phyloP scores from a whole-genome alignment of 2,888 invertebrate species.

The Dysmachus trigonus region DNA sequence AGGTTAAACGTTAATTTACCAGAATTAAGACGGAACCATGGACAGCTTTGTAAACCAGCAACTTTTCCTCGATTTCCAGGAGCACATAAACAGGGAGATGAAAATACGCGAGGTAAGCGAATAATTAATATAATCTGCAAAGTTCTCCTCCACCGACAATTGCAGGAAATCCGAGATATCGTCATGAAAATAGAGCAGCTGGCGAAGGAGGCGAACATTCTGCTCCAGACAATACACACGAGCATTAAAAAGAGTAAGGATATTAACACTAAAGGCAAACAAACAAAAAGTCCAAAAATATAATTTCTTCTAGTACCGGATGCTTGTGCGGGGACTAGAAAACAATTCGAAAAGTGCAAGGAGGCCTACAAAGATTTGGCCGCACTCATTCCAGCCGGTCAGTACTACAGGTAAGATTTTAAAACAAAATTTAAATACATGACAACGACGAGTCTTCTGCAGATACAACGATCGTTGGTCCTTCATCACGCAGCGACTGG shows the following conservation, averaged over 20 bases:
- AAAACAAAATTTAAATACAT: no score
- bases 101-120: constrained; percentile 77
- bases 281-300: background rate
- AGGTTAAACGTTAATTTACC: background rate
- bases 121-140: background rate
- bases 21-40: constrained; percentile 58
- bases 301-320: constrained; percentile 65
- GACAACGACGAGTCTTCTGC: background rate
- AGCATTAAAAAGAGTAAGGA: constrained; percentile 72
- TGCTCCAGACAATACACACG: constrained; percentile 84
- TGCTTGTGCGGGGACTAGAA: constrained; percentile 73
- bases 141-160: background rate
- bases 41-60: constrained; percentile 67
- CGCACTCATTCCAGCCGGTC: constrained; percentile 74
- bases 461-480: constrained; percentile 90
- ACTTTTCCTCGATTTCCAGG: constrained; percentile 80
- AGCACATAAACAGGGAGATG: constrained; percentile 80
- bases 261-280: background rate
- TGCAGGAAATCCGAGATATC: constrained; percentile 49
- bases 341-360: constrained; percentile 73
- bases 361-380: constrained; percentile 73
- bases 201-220: constrained; percentile 80
- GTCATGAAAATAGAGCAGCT: constrained; percentile 76
- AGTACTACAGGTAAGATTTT: constrained; percentile 77
- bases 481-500: constrained; percentile 80